These are phyloP conservation scores for Thinocorus orbignyianus DNA, from an alignment of 2,113 vertebrate genomes.

Conservation along the genomic window DNA sequence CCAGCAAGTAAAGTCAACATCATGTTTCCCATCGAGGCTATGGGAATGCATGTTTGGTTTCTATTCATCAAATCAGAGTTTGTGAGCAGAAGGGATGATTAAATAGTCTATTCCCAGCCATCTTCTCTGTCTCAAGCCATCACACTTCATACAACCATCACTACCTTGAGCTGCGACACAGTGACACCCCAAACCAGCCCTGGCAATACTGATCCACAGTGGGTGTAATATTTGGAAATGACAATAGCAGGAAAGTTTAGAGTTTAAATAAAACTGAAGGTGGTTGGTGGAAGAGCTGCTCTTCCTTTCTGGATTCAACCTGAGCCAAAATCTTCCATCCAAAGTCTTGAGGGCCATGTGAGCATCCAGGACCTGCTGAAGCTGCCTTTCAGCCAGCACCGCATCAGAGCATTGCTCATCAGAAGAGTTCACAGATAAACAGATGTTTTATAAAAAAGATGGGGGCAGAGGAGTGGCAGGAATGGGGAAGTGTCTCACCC, in stretches of 20 bases:
- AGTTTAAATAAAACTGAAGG: background rate
- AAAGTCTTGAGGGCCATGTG: background rate
- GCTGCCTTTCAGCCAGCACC: background rate
- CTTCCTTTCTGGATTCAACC: background rate
- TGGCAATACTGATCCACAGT: fast-evolving
- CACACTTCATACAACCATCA: background rate
- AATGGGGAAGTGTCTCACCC: fast-evolving
- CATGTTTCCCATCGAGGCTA: background rate
- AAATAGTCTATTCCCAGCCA: background rate
- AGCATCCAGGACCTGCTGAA: background rate
- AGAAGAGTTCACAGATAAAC: background rate
- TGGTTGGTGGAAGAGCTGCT: background rate
- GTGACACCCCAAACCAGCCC: background rate
- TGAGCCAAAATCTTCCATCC: background rate
- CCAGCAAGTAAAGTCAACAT: background rate
- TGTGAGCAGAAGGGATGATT: background rate
- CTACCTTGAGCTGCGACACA: background rate
- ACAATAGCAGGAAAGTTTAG: background rate
- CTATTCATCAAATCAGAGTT: background rate
- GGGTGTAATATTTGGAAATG: background rate
- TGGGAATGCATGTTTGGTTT: background rate
- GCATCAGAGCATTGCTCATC: background rate
- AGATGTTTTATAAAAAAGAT: background rate
- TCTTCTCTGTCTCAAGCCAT: background rate
- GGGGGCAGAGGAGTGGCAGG: background rate